phyloP scores from a whole-genome alignment of 2,797 vertebrate species.

The Liparis tanakae region DNA sequence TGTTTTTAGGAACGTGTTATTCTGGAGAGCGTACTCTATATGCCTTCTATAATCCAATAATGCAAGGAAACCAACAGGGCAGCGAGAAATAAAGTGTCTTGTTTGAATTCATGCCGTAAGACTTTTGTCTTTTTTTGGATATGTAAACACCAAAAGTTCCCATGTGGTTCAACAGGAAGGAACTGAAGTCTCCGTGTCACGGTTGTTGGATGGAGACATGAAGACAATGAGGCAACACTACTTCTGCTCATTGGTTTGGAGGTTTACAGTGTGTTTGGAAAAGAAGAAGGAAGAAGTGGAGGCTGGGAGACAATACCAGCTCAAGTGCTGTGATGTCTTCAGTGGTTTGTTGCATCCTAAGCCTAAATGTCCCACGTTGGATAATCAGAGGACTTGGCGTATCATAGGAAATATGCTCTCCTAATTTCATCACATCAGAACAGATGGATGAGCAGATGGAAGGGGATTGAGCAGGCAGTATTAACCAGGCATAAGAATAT shows the following conservation, averaged over 20 bases:
- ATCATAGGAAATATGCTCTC: conserved; percentile 22
- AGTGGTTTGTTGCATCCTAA: conserved; percentile 8
- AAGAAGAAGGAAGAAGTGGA: background rate
- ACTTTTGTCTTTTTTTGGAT: background rate
- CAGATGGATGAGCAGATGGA: conserved; percentile 41
- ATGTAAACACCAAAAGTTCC: conserved; percentile 7
- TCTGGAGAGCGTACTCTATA: background rate
- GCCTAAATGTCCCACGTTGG: background rate
- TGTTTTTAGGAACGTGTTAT: conserved; percentile 2
- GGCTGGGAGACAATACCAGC: background rate
- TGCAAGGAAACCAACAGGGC: conserved; percentile 1
- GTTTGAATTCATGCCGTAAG: background rate
- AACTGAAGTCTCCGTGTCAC: background rate
- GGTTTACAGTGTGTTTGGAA: background rate
- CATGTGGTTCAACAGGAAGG: background rate
- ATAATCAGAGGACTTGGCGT: conserved; percentile 31
- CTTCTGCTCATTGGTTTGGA: background rate
- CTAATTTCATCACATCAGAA: conserved; percentile 28
- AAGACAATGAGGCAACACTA: background rate
- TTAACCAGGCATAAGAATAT: conserved; percentile 5
- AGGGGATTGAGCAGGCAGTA: conserved; percentile 14
- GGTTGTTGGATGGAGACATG: background rate
- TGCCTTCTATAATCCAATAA: conserved; percentile 7
- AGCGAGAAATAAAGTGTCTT: background rate
- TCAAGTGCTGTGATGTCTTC: background rate